phyloP scores from a whole-genome alignment of 2,888 invertebrate species.

The Cataglyphis albicans region DNA sequence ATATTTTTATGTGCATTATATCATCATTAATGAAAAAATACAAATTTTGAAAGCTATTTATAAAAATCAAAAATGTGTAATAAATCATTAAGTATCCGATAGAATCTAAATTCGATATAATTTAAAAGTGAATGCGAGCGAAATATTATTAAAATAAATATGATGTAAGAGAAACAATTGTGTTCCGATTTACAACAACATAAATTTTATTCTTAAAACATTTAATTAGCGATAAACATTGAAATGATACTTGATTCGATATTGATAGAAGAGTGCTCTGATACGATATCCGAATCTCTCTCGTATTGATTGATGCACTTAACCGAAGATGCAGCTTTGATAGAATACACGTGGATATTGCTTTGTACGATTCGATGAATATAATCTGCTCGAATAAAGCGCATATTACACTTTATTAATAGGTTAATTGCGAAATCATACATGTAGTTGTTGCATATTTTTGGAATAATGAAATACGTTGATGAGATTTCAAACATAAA shows the following conservation, averaged over 20 bases:
- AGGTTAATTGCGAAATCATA: conserved; percentile 15
- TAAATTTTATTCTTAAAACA: conserved; percentile 14
- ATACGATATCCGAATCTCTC: conserved; percentile 9
- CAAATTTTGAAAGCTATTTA: neutral
- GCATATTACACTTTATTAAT: conserved; percentile 31
- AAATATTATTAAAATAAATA: neutral
- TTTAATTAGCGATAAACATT: conserved; percentile 3
- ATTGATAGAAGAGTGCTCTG: neutral
- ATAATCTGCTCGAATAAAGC: conserved; percentile 31
- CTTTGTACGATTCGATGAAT: conserved; percentile 30
- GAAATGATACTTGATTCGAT: conserved; percentile 32
- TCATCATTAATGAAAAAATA: neutral
- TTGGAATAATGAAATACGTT: neutral
- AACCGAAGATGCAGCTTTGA: conserved; percentile 14
- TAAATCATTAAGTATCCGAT: conserved; percentile 3
- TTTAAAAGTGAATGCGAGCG: neutral
- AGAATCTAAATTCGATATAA: neutral
- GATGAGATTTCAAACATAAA: neutral
- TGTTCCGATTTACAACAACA: neutral
- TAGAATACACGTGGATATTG: conserved; percentile 13
- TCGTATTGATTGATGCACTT: conserved; percentile 4
- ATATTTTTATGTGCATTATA: neutral
- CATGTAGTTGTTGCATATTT: neutral
- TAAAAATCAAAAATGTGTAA: neutral
- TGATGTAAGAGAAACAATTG: neutral